phyloP scores from a whole-genome alignment of 23 tunicate species.

The Aplidium turbinatum region DNA sequence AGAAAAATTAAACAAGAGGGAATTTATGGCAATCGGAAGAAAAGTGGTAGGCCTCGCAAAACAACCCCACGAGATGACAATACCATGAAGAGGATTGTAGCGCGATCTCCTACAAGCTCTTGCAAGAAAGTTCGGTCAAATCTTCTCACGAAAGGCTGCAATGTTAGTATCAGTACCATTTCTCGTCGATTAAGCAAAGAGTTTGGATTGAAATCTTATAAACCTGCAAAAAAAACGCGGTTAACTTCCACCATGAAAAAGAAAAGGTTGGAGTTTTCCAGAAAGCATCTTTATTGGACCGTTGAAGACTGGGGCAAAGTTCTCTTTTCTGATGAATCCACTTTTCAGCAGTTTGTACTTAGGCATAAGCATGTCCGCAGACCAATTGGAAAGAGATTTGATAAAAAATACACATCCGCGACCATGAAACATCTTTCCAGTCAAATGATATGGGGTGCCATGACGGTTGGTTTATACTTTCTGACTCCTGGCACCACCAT shows the following conservation, averaged over 20 bases:
- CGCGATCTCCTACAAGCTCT: conserved; percentile 36
- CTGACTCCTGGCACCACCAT: too few relatives aligned
- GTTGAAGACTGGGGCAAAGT: conserved; percentile 28
- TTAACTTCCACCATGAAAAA: conserved; percentile 17
- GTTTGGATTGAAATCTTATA: conserved; percentile 35
- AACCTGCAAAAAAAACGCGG: conserved; percentile 34
- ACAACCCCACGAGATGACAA: conserved; percentile 35
- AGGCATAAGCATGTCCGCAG: conserved; percentile 25
- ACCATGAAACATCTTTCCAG: conserved; percentile 41
- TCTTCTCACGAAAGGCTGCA: conserved; percentile 4
- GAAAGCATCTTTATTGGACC: conserved; percentile 19
- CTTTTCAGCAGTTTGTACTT: conserved; percentile 36
- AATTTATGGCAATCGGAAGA: too few relatives aligned
- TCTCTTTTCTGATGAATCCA: conserved; percentile 18
- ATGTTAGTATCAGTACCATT: conserved; percentile 27
- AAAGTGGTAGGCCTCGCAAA: conserved; percentile 33
- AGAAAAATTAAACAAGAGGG: too few relatives aligned
- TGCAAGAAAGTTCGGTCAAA: conserved; percentile 32
- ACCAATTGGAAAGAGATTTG: conserved; percentile 4
- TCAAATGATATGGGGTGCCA: too few relatives aligned
- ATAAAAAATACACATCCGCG: conserved; percentile 10
- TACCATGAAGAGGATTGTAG: conserved; percentile 37
- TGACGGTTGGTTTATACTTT: too few relatives aligned
- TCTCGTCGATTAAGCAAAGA: conserved; percentile 6
- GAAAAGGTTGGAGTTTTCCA: conserved; percentile 25